A percentile compares a stretch with the other conserved stretches of the same genome.
Conservation (phyloP, 1,140 invertebrate species). For the Mamestra configurata region DNA sequence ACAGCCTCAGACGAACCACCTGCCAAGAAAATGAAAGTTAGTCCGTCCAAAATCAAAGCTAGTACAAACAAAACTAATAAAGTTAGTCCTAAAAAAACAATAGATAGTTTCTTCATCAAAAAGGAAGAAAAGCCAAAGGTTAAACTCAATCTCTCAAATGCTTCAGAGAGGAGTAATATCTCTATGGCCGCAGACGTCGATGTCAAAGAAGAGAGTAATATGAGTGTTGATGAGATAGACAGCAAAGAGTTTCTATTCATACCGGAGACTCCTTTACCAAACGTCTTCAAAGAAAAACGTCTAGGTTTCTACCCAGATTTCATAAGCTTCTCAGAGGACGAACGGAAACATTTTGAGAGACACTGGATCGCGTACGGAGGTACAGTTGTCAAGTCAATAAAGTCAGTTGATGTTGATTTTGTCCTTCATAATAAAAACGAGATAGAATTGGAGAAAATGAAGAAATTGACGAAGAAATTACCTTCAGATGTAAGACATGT, state of each 20-base stretch:
- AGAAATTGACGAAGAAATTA: constrained; percentile 74
- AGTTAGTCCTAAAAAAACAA: constrained; percentile 51
- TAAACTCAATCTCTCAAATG: constrained; percentile 53
- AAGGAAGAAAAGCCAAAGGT: constrained; percentile 53
- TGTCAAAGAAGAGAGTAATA: constrained; percentile 36
- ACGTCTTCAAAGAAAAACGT: constrained; percentile 76
- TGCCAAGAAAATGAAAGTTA: constrained; percentile 72
- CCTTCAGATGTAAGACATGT: constrained; percentile 83
- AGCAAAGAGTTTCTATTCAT: constrained; percentile 56
- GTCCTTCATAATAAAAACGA: constrained; percentile 83
- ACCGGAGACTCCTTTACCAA: constrained; percentile 79
- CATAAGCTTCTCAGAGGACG: constrained; percentile 75
- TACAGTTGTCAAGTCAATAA: constrained; percentile 75
- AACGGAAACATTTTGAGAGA: constrained; percentile 79
- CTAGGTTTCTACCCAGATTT: constrained; percentile 84
- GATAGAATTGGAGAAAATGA: constrained; percentile 77
- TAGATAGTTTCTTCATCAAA: constrained; percentile 64
- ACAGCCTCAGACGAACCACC: constrained; percentile 67
- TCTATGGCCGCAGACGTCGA: constrained; percentile 28
- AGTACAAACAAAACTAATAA: constrained; percentile 51
- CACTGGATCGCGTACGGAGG: constrained; percentile 89
- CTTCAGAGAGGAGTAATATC: constrained; percentile 37
- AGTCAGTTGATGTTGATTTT: constrained; percentile 81
- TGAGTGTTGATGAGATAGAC: constrained; percentile 54
- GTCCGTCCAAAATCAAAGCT: constrained; percentile 53